phyloP scores from a whole-genome alignment of 2,888 invertebrate genomes.

The Trypoxylon attenuatum region DNA sequence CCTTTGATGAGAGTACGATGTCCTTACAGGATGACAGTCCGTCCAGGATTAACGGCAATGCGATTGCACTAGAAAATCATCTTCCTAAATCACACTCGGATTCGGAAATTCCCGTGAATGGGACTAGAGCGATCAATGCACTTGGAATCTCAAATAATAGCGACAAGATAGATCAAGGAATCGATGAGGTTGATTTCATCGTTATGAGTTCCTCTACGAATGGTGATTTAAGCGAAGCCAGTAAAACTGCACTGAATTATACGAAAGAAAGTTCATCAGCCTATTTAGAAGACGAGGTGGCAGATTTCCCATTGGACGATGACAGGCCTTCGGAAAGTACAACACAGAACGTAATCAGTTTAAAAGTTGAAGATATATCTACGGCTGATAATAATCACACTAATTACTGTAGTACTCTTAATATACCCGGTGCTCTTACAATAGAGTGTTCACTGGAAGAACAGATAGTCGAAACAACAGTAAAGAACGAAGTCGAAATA shows the following conservation, averaged over 20 bases:
- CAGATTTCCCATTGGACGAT: slow-evolving; percentile 15
- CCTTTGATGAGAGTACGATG: slow-evolving; percentile 68
- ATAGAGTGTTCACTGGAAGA: slow-evolving; percentile 47
- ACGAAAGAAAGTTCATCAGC: slow-evolving; percentile 25
- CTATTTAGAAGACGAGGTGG: slow-evolving; percentile 7
- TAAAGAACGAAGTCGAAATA: slow-evolving; percentile 50
- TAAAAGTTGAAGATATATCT: slow-evolving; percentile 22
- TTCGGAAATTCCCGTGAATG: slow-evolving; percentile 53
- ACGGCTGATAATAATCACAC: slow-evolving; percentile 42
- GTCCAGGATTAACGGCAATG: slow-evolving; percentile 2
- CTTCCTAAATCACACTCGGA: slow-evolving; percentile 65
- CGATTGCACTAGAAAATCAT: slow-evolving; percentile 2
- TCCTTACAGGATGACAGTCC: slow-evolving; percentile 63
- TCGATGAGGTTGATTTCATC: slow-evolving; percentile 52
- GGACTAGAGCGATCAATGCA: neutral
- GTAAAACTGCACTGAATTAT: slow-evolving; percentile 18
- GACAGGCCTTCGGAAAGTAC: neutral
- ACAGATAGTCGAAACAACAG: slow-evolving; percentile 4
- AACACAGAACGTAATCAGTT: neutral
- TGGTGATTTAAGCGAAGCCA: slow-evolving; percentile 3
- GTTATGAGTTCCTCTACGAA: slow-evolving; percentile 10
- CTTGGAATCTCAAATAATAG: neutral
- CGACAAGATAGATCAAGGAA: neutral
- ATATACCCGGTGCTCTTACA: slow-evolving; percentile 47
- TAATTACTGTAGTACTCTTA: slow-evolving; percentile 51